Conservation (phyloP, 2,797 vertebrate genomes). For the Cyprinella venusta region DNA sequence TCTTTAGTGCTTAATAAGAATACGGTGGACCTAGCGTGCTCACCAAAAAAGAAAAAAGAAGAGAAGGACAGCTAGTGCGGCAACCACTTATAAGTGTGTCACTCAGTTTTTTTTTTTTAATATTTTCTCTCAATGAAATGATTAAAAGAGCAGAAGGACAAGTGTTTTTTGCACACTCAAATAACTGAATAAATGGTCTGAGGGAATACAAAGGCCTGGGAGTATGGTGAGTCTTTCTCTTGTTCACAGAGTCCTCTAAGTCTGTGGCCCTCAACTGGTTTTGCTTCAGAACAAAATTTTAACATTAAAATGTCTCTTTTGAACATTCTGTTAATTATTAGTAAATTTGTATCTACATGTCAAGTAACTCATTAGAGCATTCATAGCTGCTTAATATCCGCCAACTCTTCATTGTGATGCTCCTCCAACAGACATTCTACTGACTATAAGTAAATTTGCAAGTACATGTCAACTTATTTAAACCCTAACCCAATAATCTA, state of each 20-base stretch:
- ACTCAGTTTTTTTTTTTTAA: slow-evolving; percentile 43
- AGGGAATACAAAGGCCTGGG: neutral
- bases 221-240: neutral
- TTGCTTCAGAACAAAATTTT: neutral
- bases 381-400: no score
- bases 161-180: slow-evolving; percentile 14
- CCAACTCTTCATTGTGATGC: no score
- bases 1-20: slow-evolving; percentile 40
- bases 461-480: no score
- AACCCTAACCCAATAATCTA: no score
- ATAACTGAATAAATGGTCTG: neutral
- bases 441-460: no score
- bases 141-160: slow-evolving; percentile 16
- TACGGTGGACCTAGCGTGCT: neutral
- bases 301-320: neutral
- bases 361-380: no score
- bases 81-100: slow-evolving; percentile 30
- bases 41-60: neutral
- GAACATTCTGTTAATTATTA: no score
- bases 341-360: no score
- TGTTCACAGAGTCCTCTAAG: neutral
- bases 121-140: neutral
- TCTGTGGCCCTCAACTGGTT: neutral
- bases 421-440: no score
- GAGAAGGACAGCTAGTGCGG: slow-evolving; percentile 27